Percentiles rank a stretch among this genome's conserved stretches.
Conservation (phyloP, 2,113 vertebrate genomes). For the Malurus alboscapulatus region DNA sequence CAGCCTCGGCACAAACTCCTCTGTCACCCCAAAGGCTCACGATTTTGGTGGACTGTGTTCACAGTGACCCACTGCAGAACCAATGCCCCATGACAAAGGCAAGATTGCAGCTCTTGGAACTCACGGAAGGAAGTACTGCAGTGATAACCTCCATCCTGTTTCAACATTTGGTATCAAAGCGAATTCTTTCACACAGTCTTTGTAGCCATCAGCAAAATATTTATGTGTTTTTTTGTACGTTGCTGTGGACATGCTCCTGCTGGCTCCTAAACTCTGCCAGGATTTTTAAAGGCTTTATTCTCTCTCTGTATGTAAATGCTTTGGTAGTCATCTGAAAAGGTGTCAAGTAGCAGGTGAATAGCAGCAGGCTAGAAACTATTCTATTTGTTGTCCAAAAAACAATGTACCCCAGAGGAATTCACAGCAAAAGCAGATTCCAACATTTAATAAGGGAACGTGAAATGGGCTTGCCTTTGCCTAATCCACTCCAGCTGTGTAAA, state of each 20-base stretch:
- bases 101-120: not conserved
- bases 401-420: not conserved
- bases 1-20: not conserved
- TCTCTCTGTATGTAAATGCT: not conserved
- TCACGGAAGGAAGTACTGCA: not conserved
- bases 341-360: not conserved
- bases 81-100: not conserved
- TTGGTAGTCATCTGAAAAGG: not conserved
- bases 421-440: not conserved
- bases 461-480: not conserved
- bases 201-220: not conserved
- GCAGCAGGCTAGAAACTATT: not conserved
- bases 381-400: not conserved
- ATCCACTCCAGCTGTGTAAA: not conserved
- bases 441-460: not conserved
- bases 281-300: not conserved
- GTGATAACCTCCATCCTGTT: not conserved
- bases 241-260: not conserved
- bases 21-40: fast-evolving
- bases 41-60: not conserved
- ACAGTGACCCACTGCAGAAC: not conserved
- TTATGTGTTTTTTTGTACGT: not conserved
- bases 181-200: not conserved
- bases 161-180: not conserved
- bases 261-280: not conserved